A percentile compares a stretch with the other conserved stretches of the same genome.
Conservation (phyloP, 2,113 vertebrate species). For the Myrmecophaga tridactyla region DNA sequence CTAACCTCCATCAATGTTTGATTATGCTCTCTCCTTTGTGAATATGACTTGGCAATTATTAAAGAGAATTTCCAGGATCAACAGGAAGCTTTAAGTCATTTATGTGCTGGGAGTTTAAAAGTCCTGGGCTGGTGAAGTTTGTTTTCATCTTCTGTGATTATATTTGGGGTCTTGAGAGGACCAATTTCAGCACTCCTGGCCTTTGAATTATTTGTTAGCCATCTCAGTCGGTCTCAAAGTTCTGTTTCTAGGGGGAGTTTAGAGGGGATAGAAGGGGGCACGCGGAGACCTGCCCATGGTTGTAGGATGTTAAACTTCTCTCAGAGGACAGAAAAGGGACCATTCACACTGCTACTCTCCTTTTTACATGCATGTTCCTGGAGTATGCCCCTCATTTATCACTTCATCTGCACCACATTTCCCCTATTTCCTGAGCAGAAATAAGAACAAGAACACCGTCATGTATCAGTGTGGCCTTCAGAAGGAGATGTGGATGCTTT, state of each 20-base stretch:
- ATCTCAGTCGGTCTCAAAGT: not conserved
- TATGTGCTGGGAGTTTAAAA: not conserved
- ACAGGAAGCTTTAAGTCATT: slow-evolving; percentile 20
- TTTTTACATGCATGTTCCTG: not conserved
- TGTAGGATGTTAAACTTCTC: not conserved
- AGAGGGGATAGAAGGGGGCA: not conserved
- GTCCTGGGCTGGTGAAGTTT: not conserved
- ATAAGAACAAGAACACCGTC: not conserved
- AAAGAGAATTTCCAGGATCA: slow-evolving; percentile 56
- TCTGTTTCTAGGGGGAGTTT: not conserved
- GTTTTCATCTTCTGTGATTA: not conserved
- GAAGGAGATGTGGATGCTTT: not conserved
- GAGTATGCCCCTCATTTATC: not conserved
- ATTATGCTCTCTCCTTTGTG: not conserved
- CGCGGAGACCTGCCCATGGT: accelerated
- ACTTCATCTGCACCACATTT: not conserved
- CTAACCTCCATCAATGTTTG: slow-evolving; percentile 65
- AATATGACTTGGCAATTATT: slow-evolving; percentile 36
- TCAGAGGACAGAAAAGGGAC: too few species aligned
- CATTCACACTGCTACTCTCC: not conserved
- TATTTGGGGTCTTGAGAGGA: not conserved
- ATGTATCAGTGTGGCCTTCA: not conserved
- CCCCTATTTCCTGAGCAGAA: not conserved
- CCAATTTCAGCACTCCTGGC: not conserved
- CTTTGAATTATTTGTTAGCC: not conserved